Base-by-base conservation (phyloP, 2,888 invertebrate genomes). In the Spilosoma lubricipeda region DNA sequence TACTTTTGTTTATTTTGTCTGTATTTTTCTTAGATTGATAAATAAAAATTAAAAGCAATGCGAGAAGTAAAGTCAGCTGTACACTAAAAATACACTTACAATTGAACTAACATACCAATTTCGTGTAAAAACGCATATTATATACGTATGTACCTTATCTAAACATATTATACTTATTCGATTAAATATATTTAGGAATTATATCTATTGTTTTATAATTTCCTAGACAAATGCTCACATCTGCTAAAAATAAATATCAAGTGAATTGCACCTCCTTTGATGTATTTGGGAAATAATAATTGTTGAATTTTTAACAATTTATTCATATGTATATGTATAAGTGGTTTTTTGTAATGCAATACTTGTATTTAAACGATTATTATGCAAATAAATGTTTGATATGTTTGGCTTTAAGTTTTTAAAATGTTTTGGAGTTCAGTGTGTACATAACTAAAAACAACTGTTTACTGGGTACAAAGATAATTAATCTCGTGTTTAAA, bases 171-270 rank as follows among this genome's bases (percentile, higher is more conserved):
- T 79, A 82, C 74, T 71, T 80, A 80, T 7, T 79, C 83, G 77
- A 77, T 72, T 77, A 80, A 82, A 67, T 72, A 80, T 83, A 72
- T 80, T 71, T 86, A 85, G 82, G 81, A 84, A 85, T 77, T 73
- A 81, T 76, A 78, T 48, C 48, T 83, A 83, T 84, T 87, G 80
- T 85, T 85, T 72, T 85, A 84, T 79, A 71, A 84, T 87, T 87
- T 86, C 77, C 68, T 81, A 65, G 81, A 69, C 71, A 74, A 68
- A 72, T 72, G 74, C 81, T 81, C 39, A 75, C 73, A 75, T 75
- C 80, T 83, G 81, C n/a, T n/a, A n/a, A 56, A 70, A 59, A 59
- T n/a, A 27, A 23, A 59, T 70, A 30, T 39, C 3, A 27, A 8
- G 5, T 63, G 63, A 63, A 30, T 63, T 15, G 30, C 63, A 59